phyloP scores from a whole-genome alignment of 2,888 invertebrate genomes.

The Lithophane leautieri region DNA sequence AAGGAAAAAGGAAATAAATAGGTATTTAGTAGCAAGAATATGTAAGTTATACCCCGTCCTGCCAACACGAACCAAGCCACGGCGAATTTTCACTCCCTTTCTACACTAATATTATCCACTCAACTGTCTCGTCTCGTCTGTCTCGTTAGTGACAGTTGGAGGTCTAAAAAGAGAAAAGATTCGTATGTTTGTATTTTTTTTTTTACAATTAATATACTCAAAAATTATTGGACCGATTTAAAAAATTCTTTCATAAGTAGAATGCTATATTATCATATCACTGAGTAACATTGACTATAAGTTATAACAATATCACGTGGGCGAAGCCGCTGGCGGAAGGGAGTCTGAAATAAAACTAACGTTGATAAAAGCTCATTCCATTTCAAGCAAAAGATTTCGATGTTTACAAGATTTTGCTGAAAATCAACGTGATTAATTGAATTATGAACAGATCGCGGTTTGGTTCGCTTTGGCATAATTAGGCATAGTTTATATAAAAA shows the following conservation, averaged over 20 bases:
- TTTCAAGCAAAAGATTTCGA: neutral
- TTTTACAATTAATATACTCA: too few species aligned
- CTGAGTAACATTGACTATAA: too few species aligned
- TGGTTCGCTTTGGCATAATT: conserved; percentile 9
- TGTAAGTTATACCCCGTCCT: neutral
- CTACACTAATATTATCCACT: too few species aligned
- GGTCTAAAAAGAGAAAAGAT: too few species aligned
- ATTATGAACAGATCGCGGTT: neutral
- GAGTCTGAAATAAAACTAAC: neutral
- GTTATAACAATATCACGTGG: too few species aligned
- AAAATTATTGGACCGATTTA: too few species aligned
- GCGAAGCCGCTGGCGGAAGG: too few species aligned
- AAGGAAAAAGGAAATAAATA: conserved; percentile 52
- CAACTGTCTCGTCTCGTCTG: too few species aligned
- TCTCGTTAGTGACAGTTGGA: too few species aligned
- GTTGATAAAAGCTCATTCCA: neutral
- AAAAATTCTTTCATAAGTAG: too few species aligned
- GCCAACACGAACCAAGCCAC: conserved; percentile 5
- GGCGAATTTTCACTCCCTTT: neutral
- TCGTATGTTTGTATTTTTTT: too few species aligned
- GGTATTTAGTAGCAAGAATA: conserved; percentile 12
- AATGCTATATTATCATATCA: too few species aligned
- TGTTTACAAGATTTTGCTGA: neutral
- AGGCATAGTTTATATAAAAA: conserved; percentile 5
- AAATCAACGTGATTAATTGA: neutral